A percentile compares a stretch with the other conserved stretches of the same genome.
These are phyloP conservation scores for Brachyptera risi DNA, from an alignment of 2,888 invertebrate genomes.

Conservation along the genomic window DNA sequence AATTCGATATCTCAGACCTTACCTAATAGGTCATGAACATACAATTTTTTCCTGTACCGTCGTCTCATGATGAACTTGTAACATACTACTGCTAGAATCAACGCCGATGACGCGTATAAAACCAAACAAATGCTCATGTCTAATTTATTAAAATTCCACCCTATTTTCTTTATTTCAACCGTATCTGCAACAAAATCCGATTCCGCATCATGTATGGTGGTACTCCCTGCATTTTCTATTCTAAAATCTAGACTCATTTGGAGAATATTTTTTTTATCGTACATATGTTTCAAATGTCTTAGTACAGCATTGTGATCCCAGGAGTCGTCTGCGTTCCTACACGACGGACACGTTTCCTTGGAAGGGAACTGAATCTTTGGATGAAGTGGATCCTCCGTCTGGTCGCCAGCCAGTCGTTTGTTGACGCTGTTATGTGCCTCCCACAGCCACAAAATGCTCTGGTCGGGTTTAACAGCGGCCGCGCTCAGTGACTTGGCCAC, in stretches of 20 bases:
- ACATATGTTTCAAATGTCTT: conserved; percentile 57
- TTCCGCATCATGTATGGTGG: not conserved
- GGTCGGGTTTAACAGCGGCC: conserved; percentile 65
- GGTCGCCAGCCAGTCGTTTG: conserved; percentile 75
- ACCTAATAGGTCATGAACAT: conserved; percentile 63
- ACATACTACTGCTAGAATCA: conserved; percentile 70
- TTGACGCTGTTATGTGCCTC: conserved; percentile 92
- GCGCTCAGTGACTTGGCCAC: conserved; percentile 57
- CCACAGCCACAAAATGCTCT: conserved; percentile 91
- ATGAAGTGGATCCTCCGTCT: conserved; percentile 83
- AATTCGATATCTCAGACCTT: conserved; percentile 58
- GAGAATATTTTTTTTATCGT: conserved; percentile 40
- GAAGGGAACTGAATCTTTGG: conserved; percentile 89
- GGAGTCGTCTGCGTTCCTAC: conserved; percentile 53
- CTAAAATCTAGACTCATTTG: conserved; percentile 21
- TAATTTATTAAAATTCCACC: conserved; percentile 58
- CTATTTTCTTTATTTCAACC: conserved; percentile 20
- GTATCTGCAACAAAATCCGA: conserved; percentile 8
- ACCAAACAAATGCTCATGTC: conserved; percentile 74
- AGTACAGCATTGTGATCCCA: conserved; percentile 64
- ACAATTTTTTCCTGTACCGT: conserved; percentile 67
- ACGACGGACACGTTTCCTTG: conserved; percentile 60
- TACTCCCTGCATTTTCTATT: conserved; percentile 26
- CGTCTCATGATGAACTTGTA: conserved; percentile 69
- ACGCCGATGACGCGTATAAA: conserved; percentile 68